Conservation (phyloP, 2,888 invertebrate genomes). For the Athalia cordata region DNA sequence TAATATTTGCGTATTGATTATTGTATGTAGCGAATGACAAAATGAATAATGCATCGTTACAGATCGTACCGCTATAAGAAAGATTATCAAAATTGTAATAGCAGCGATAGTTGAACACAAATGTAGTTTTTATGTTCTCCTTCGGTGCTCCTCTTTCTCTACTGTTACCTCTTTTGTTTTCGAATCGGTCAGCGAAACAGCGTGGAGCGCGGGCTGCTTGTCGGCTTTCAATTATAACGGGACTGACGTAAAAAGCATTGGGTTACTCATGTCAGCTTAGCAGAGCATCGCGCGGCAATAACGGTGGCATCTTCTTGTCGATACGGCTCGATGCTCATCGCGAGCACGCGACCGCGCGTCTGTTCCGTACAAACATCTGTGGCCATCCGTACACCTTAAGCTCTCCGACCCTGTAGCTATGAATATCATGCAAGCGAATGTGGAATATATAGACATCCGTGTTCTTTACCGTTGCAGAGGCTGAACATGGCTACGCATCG, state of each 20-base stretch:
- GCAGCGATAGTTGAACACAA: too few species aligned
- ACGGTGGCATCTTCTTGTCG: conserved; percentile 31
- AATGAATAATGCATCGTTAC: too few species aligned
- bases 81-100: too few species aligned
- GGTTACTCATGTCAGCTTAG: conserved; percentile 1
- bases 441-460: conserved; percentile 15
- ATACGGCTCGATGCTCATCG: conserved; percentile 20
- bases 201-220: conserved; percentile 7
- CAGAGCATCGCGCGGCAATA: neutral
- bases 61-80: too few species aligned
- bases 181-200: neutral
- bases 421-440: neutral
- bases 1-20: too few species aligned
- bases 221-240: conserved; percentile 37
- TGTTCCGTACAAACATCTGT: conserved; percentile 13
- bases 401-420: neutral
- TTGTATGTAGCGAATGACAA: too few species aligned
- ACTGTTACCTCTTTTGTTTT: conserved; percentile 31
- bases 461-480: conserved; percentile 79
- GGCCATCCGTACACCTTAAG: neutral
- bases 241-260: conserved; percentile 42
- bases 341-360: conserved; percentile 22
- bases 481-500: conserved; percentile 93
- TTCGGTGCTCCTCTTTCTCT: conserved; percentile 46
- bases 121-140: too few species aligned